phyloP scores from a whole-genome alignment of 2,113 vertebrate genomes.

The Abramis brama region DNA sequence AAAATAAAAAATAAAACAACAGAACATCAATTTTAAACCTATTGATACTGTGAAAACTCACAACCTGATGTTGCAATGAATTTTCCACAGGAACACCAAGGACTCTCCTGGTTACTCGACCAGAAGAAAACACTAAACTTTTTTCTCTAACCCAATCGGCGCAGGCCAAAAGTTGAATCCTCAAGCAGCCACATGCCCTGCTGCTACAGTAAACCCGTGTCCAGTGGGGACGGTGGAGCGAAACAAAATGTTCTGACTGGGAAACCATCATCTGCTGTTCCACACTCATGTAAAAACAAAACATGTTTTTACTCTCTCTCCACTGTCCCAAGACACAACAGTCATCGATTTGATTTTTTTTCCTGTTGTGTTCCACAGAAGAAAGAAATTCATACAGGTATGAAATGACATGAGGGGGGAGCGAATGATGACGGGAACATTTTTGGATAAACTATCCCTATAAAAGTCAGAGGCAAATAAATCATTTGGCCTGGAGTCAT shows the following conservation, averaged over 20 bases:
- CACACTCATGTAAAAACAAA: slow-evolving; percentile 1
- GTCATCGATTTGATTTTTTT: not conserved
- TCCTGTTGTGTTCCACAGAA: not conserved
- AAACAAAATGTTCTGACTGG: slow-evolving; percentile 19
- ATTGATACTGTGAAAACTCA: not conserved
- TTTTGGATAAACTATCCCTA: not conserved
- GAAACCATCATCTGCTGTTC: slow-evolving; percentile 30
- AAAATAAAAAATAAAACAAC: no score
- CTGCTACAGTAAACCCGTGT: slow-evolving; percentile 15
- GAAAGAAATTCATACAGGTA: not conserved
- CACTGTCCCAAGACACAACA: slow-evolving; percentile 18
- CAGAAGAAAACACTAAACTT: not conserved
- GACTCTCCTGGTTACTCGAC: not conserved
- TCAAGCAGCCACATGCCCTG: slow-evolving; percentile 4
- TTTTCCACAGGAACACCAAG: not conserved
- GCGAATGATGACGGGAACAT: not conserved
- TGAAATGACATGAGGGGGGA: not conserved
- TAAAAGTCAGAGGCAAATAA: slow-evolving; percentile 46
- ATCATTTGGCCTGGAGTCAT: slow-evolving; percentile 42
- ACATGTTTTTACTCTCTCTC: not conserved
- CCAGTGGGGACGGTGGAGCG: not conserved
- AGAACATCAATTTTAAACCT: not conserved
- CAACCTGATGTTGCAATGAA: not conserved
- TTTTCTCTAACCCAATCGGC: not conserved
- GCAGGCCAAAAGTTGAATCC: not conserved